Conservation (phyloP, 2,797 vertebrate genomes). For the Coranthus polyacanthus region DNA sequence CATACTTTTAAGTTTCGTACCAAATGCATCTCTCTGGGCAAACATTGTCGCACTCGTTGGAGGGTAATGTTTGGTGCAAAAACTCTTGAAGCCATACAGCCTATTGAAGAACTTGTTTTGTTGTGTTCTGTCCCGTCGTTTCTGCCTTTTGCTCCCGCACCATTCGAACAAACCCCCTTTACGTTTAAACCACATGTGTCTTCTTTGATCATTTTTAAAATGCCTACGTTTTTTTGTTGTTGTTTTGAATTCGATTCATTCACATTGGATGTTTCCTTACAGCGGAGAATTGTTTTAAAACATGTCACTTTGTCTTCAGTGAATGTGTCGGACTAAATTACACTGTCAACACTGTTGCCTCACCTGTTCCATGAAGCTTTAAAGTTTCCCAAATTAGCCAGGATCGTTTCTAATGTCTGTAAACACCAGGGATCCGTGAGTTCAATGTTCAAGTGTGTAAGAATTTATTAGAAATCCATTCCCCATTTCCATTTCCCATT, state of each 20-base stretch:
- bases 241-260: not conserved
- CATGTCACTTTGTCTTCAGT: no score
- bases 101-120: constrained; percentile 56
- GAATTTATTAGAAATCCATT: no score
- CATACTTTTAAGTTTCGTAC: constrained; percentile 56
- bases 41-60: constrained; percentile 41
- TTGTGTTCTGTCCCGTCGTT: constrained; percentile 23
- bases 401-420: no score
- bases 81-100: constrained; percentile 70
- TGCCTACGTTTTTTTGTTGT: not conserved
- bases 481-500: no score
- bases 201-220: not conserved
- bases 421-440: no score
- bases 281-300: constrained; percentile 7
- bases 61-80: constrained; percentile 58
- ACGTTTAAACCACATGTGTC: constrained; percentile 19
- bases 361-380: constrained; percentile 36
- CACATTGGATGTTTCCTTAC: constrained; percentile 21
- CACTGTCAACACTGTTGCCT: constrained; percentile 26
- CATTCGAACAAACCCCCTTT: constrained; percentile 25
- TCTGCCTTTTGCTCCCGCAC: constrained; percentile 28
- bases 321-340: constrained; percentile 39
- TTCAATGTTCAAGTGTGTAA: no score
- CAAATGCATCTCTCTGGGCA: constrained; percentile 53
- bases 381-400: not conserved